phyloP scores from a whole-genome alignment of 2,797 vertebrate genomes.

The Tokudaia muenninki region DNA sequence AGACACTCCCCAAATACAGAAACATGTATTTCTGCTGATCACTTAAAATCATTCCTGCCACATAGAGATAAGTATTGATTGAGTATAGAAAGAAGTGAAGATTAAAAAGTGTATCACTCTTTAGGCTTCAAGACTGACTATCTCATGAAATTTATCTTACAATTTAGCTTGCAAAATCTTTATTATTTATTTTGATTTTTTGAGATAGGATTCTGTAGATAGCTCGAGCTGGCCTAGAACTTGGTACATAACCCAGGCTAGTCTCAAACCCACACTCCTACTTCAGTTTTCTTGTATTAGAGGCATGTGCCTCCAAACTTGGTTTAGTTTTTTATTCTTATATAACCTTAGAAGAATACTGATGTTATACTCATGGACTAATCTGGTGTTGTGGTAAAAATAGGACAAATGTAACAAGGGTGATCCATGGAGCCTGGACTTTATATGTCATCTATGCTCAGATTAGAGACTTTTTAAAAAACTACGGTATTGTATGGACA shows the following conservation, averaged over 20 bases:
- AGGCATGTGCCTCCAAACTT: neutral
- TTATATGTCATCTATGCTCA: neutral
- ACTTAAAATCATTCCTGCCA: conserved; percentile 1
- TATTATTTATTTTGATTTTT: neutral
- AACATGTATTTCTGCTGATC: neutral
- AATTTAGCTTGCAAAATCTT: neutral
- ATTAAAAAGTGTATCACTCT: neutral
- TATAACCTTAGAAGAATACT: neutral
- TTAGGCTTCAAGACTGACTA: neutral
- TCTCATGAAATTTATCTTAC: conserved; percentile 39
- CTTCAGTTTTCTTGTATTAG: neutral
- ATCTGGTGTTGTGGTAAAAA: neutral
- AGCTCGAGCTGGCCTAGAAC: no score
- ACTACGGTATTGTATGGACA: no score
- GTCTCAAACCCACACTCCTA: neutral
- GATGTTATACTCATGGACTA: neutral
- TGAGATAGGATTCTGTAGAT: neutral
- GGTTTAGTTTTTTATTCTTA: conserved; percentile 4
- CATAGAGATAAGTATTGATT: neutral
- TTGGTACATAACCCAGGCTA: neutral
- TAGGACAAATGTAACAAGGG: neutral
- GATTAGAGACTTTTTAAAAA: neutral
- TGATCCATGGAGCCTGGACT: neutral
- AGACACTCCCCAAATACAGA: neutral
- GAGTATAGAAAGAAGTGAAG: conserved; percentile 4